A percentile compares a stretch with the other conserved stretches of the same genome.
Evolutionary conservation across 1,140 invertebrate species (phyloP).

Genomic region (Drosophila melanica): DNA sequence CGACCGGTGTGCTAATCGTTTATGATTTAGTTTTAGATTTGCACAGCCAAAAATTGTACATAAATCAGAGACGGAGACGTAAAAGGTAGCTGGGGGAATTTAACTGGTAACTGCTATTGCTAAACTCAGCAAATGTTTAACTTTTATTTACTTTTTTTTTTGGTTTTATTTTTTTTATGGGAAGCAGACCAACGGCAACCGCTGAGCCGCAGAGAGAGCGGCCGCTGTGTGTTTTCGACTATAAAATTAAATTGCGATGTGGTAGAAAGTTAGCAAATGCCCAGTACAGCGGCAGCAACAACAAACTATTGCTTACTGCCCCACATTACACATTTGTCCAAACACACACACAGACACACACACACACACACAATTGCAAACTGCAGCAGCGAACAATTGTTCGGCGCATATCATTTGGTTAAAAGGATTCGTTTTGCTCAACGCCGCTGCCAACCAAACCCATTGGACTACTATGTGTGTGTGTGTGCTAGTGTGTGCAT

Average conservation of each 20-base stretch:
- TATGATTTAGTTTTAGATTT: constrained; percentile 79
- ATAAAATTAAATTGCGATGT: constrained; percentile 82
- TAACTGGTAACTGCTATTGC: constrained; percentile 1
- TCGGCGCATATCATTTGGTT: constrained; percentile 79
- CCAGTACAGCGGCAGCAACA: constrained; percentile 56
- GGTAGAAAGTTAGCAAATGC: constrained; percentile 78
- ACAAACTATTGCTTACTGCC: constrained; percentile 75
- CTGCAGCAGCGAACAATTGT: constrained; percentile 75
- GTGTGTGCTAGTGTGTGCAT: constrained; percentile 17
- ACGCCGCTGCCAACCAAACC: constrained; percentile 25
- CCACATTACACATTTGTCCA: constrained; percentile 72
- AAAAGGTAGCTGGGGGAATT: not conserved
- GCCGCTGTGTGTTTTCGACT: constrained; percentile 79
- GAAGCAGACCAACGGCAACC: constrained; percentile 7
- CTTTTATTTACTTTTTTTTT: constrained; percentile 15
- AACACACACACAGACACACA: constrained; percentile 32
- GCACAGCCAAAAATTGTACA: constrained; percentile 55
- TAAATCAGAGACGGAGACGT: constrained; percentile 44
- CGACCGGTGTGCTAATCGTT: constrained; percentile 72
- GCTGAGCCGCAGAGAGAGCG: constrained; percentile 47
- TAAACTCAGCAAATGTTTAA: constrained; percentile 29
- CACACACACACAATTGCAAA: constrained; percentile 32
- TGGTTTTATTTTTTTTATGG: not conserved
- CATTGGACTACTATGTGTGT: constrained; percentile 10
- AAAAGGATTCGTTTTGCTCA: constrained; percentile 79